Conservation (phyloP, 2,113 vertebrate genomes). For the Baryphthengus martii region DNA sequence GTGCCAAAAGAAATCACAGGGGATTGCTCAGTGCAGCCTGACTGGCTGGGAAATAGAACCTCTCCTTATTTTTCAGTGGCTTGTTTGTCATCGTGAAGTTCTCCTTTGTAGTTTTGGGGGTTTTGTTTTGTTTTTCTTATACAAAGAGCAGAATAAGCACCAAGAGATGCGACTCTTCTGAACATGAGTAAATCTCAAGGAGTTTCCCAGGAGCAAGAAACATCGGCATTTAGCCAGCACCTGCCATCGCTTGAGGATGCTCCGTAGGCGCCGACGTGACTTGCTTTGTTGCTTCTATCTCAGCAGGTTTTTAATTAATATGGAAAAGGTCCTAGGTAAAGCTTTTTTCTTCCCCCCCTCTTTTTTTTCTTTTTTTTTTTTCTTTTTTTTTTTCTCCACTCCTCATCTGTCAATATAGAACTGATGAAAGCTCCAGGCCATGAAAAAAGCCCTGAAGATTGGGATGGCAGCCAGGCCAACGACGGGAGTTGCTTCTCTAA, state of each 20-base stretch:
- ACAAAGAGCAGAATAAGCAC: background rate
- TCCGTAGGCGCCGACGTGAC: background rate
- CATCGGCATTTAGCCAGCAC: background rate
- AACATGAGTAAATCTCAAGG: background rate
- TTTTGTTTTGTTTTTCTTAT: background rate
- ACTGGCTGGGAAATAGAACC: background rate
- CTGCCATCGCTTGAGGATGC: background rate
- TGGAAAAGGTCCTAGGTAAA: background rate
- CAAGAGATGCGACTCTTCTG: background rate
- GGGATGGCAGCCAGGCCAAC: background rate
- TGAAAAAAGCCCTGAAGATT: background rate
- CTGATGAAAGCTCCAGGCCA: background rate
- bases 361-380: background rate
- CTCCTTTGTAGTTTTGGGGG: background rate
- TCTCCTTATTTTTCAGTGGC: background rate
- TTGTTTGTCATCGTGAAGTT: background rate
- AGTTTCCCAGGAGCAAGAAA: background rate
- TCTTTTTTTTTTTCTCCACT: fast-evolving
- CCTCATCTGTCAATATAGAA: background rate
- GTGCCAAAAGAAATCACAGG: background rate
- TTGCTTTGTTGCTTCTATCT: constrained; percentile 6
- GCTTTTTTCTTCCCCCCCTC: fast-evolving
- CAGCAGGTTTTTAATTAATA: constrained; percentile 23
- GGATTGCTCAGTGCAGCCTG: background rate
- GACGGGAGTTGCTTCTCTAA: background rate